Evolutionary conservation across 2,888 invertebrate species (phyloP).

Genomic region (Pardosa pseudoannulata): DNA sequence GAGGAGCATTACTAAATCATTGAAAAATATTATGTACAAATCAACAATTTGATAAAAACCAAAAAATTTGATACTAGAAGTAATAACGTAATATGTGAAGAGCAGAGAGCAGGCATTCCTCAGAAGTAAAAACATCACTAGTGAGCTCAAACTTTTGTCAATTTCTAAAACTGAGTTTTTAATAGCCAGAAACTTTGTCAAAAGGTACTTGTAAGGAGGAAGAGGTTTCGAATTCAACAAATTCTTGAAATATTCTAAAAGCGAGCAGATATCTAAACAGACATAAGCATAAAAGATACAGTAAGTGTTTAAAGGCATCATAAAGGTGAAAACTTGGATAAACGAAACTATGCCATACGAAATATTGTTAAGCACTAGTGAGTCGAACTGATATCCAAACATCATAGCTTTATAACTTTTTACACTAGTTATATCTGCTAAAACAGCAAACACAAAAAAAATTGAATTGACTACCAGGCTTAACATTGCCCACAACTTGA

Average conservation of each 20-base stretch:
- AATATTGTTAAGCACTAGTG: neutral
- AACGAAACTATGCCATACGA: neutral
- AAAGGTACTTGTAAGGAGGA: neutral
- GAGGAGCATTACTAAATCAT: too few relatives aligned
- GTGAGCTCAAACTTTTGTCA: neutral
- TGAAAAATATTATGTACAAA: too few relatives aligned
- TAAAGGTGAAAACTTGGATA: neutral
- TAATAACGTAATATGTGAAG: too few relatives aligned
- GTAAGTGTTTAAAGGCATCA: constrained; percentile 11
- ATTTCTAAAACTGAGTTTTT: neutral
- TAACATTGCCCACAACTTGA: neutral
- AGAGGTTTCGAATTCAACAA: neutral
- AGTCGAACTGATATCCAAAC: neutral
- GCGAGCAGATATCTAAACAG: neutral
- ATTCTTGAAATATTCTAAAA: neutral
- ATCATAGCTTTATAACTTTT: neutral
- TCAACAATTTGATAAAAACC: too few relatives aligned
- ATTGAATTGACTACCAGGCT: neutral
- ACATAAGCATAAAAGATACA: neutral
- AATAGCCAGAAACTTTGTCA: neutral
- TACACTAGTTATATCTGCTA: too few relatives aligned
- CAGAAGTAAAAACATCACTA: constrained; percentile 13
- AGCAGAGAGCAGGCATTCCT: neutral
- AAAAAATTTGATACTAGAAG: too few relatives aligned
- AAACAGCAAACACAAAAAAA: neutral